Evolutionary conservation across 2,888 invertebrate species (phyloP).

Genomic region (Phyllotreta striolata): DNA sequence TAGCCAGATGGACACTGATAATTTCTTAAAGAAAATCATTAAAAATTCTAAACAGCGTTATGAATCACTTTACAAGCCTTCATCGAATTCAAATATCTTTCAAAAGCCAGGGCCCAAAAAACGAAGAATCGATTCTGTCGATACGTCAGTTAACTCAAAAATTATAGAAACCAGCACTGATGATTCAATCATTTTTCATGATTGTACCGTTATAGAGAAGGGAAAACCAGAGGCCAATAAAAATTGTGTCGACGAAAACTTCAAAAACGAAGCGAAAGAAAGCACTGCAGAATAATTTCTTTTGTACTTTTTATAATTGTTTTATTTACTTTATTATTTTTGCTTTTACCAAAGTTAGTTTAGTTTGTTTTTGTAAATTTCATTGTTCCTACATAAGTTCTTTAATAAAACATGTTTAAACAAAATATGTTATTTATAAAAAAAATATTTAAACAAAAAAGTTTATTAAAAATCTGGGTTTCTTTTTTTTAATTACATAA

Average conservation of each 20-base stretch:
- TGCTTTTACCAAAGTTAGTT: conserved; percentile 1
- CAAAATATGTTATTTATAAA: not conserved
- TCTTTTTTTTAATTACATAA: no score
- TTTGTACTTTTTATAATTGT: no score
- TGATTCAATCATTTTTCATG: no score
- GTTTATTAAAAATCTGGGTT: conserved; percentile 3
- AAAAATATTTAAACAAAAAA: conserved; percentile 1
- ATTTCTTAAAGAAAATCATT: conserved; percentile 1
- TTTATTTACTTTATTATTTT: no score
- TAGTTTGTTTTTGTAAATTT: conserved; percentile 1
- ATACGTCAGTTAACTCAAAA: conserved; percentile 1
- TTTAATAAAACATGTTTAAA: no score
- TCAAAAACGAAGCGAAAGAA: conserved; percentile 1
- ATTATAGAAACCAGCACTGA: conserved; percentile 1
- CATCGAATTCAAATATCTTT: not conserved
- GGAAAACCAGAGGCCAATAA: no score
- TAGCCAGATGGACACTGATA: no score
- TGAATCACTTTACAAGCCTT: conserved; percentile 1
- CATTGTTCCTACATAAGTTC: conserved; percentile 1
- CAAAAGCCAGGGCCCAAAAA: not conserved
- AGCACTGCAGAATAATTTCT: no score
- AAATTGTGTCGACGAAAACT: not conserved
- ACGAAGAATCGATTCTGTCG: not conserved
- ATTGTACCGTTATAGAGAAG: no score
- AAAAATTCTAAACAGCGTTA: conserved; percentile 1